Percentiles rank a stretch among this genome's conserved stretches.
phyloP scores from a whole-genome alignment of 2,888 invertebrate species.

The Drosophila picticornis region DNA sequence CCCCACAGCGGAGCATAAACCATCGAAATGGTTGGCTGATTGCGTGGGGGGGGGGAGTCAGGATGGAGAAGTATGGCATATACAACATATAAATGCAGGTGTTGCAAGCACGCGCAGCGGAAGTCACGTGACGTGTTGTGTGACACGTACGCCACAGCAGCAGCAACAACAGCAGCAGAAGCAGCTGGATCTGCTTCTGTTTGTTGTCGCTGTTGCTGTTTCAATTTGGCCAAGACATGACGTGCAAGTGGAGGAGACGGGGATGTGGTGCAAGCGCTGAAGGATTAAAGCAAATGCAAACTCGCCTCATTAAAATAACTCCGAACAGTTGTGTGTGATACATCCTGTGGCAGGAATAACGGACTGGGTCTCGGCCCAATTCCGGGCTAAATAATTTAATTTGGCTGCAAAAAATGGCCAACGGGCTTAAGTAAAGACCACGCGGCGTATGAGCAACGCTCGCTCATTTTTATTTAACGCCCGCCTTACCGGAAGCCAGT shows the following conservation, averaged over 20 bases:
- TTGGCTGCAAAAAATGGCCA: constrained; percentile 77
- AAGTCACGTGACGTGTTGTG: constrained; percentile 81
- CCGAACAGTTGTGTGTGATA: constrained; percentile 72
- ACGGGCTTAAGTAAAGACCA: constrained; percentile 80
- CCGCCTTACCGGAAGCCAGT: constrained; percentile 76
- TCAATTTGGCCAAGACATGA: constrained; percentile 73
- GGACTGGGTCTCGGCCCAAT: constrained; percentile 68
- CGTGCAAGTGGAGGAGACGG: background rate
- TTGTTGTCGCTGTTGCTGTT: constrained; percentile 51
- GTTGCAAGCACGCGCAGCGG: constrained; percentile 77
- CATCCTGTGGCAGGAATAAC: constrained; percentile 57
- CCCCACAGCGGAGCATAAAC: constrained; percentile 12
- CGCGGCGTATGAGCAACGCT: constrained; percentile 76
- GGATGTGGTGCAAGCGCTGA: background rate
- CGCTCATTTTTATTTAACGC: constrained; percentile 76
- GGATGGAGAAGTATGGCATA: background rate
- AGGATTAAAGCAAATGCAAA: constrained; percentile 67
- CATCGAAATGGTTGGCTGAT: constrained; percentile 7
- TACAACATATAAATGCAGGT: constrained; percentile 46
- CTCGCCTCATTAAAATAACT: constrained; percentile 76
- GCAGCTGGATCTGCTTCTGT: constrained; percentile 12
- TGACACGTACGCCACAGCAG: constrained; percentile 78
- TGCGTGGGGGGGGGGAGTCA: background rate
- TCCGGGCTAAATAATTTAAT: constrained; percentile 82
- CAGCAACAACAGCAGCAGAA: constrained; percentile 12